phyloP scores from a whole-genome alignment of 2,888 invertebrate species.

The Willowsia nigromaculata region DNA sequence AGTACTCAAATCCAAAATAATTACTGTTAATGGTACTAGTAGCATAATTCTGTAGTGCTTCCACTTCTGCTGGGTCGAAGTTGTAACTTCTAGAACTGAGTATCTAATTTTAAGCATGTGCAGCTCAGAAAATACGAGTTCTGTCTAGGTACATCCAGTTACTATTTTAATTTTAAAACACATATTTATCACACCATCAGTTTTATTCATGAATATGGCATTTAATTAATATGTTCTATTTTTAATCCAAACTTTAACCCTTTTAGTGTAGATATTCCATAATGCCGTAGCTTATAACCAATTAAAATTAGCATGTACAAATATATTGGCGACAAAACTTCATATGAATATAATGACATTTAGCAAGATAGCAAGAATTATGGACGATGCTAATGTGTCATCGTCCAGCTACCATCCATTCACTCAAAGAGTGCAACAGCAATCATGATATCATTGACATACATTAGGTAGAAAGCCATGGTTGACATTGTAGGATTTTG shows the following conservation, averaged over 20 bases:
- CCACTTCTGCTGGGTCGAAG: background rate
- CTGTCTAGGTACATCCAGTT: background rate
- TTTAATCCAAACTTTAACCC: constrained; percentile 46
- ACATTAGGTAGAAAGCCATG: constrained; percentile 11
- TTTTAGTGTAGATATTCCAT: background rate
- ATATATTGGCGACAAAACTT: no score
- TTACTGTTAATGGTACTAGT: background rate
- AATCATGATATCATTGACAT: constrained; percentile 36
- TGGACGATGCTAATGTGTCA: background rate
- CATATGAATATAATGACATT: no score
- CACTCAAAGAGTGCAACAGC: background rate
- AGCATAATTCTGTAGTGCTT: background rate
- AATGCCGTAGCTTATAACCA: no score
- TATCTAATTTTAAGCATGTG: background rate
- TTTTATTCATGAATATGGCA: background rate
- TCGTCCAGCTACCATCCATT: background rate
- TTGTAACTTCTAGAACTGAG: background rate
- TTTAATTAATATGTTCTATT: constrained; percentile 48
- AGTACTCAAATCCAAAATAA: constrained; percentile 17
- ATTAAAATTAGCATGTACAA: no score
- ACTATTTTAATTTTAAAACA: background rate
- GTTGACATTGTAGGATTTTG: background rate
- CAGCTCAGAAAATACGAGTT: background rate
- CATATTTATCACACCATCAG: background rate
- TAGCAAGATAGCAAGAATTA: background rate